phyloP scores from a whole-genome alignment of 2,113 vertebrate species.

The Donacobius atricapilla region DNA sequence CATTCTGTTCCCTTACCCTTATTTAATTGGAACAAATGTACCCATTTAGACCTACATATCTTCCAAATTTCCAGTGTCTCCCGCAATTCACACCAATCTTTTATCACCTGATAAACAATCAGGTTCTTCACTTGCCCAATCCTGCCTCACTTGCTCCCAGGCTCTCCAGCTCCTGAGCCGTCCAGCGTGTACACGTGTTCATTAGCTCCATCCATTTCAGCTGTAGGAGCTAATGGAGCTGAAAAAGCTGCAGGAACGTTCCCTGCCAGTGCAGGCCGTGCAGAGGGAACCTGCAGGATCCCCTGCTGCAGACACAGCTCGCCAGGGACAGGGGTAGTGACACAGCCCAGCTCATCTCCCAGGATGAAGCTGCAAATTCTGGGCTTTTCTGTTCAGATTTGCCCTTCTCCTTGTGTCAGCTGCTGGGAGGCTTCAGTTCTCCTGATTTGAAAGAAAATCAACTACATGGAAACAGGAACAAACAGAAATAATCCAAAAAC shows the following conservation, averaged over 20 bases:
- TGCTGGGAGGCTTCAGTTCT: neutral
- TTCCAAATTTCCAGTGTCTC: constrained; percentile 19
- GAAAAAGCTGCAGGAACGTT: neutral
- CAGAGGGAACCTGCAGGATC: neutral
- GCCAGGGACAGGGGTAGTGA: too few species aligned
- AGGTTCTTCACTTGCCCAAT: constrained; percentile 1
- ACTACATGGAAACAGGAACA: neutral
- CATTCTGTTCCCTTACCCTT: neutral
- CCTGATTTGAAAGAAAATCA: neutral
- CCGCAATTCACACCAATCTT: constrained; percentile 41
- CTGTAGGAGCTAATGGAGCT: constrained; percentile 3
- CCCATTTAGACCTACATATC: neutral
- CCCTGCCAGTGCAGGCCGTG: neutral
- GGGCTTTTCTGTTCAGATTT: neutral
- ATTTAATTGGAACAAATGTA: constrained; percentile 38
- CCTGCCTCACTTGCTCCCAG: constrained; percentile 33
- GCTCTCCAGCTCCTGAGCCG: constrained; percentile 44
- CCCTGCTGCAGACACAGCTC: neutral
- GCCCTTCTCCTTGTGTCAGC: neutral
- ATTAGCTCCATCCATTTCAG: constrained; percentile 36
- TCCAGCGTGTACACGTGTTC: neutral
- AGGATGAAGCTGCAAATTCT: neutral
- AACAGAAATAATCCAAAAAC: neutral
- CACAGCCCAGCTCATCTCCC: neutral
- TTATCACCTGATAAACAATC: constrained; percentile 55